A percentile compares a stretch with the other conserved stretches of the same genome.
Evolutionary conservation across 1,140 invertebrate genomes (phyloP).

Genomic region (Chionoecetes opilio): DNA sequence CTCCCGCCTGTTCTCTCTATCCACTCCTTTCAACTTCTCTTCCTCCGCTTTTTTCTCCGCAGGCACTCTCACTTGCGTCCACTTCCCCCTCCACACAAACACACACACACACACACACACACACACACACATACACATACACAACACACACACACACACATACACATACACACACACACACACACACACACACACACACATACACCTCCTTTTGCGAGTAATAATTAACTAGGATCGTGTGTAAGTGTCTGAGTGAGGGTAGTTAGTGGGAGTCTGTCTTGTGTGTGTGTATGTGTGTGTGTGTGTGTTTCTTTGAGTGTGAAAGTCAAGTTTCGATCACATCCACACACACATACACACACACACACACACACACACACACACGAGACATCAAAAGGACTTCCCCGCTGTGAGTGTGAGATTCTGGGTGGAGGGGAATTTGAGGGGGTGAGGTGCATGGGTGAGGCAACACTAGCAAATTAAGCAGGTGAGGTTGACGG

Average conservation of each 20-base stretch:
- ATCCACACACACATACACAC: slow-evolving; percentile 1
- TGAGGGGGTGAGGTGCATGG: slow-evolving; percentile 7
- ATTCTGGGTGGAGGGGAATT: neutral
- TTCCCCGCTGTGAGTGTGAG: slow-evolving; percentile 15
- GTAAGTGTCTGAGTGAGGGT: neutral
- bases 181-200: slow-evolving; percentile 27
- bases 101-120: slow-evolving; percentile 30
- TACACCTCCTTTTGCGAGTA: neutral
- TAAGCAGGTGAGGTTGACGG: slow-evolving; percentile 14
- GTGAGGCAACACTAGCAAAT: slow-evolving; percentile 9
- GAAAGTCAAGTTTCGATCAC: too few species aligned
- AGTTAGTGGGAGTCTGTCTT: neutral
- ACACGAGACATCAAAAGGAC: neutral
- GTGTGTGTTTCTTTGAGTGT: too few species aligned
- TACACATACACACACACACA: slow-evolving; percentile 1
- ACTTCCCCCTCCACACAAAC: neutral
- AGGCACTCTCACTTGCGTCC: neutral
- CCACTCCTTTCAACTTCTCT: neutral
- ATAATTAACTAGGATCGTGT: neutral
- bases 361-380: slow-evolving; percentile 27
- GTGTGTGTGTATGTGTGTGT: neutral
- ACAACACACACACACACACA: slow-evolving; percentile 23
- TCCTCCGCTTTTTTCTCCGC: neutral
- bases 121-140: neutral
- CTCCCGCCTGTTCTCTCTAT: neutral